Percentiles rank a stretch among this genome's conserved stretches.
Evolutionary conservation across 2,888 invertebrate genomes (phyloP).

Genomic region (Hedychridium roseum): DNA sequence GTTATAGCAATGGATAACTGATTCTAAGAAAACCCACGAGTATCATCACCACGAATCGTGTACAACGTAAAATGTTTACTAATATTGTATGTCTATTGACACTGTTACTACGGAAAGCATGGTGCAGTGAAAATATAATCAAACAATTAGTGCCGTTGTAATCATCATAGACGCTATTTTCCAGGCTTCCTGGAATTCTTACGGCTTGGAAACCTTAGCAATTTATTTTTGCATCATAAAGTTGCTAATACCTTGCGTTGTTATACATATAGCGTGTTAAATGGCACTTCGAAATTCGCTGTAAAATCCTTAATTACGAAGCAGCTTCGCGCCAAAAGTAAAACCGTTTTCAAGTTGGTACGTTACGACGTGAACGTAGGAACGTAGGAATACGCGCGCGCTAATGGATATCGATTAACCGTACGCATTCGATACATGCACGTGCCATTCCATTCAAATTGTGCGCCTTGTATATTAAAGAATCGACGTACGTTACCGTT

Average conservation of each 20-base stretch:
- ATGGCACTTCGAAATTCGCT: conserved; percentile 1
- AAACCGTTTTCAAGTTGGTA: conserved; percentile 18
- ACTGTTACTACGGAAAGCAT: too few relatives aligned
- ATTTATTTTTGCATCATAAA: neutral
- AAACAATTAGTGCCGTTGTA: neutral
- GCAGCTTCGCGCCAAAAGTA: conserved; percentile 40
- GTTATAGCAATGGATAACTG: conserved; percentile 13
- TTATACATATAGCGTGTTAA: neutral
- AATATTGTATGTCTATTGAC: too few relatives aligned
- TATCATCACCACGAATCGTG: neutral
- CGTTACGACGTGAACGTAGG: too few relatives aligned
- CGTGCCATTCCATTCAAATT: too few relatives aligned
- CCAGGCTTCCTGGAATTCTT: too few relatives aligned
- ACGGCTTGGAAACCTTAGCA: neutral
- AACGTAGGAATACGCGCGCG: too few relatives aligned
- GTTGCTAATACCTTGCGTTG: conserved; percentile 9
- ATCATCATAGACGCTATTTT: neutral
- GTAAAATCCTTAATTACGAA: conserved; percentile 7
- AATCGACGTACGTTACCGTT: too few relatives aligned
- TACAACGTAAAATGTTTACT: neutral
- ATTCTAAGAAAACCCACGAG: neutral
- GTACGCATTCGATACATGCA: too few relatives aligned
- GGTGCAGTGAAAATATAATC: neutral
- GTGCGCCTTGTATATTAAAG: too few relatives aligned
- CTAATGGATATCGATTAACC: too few relatives aligned